Conservation (phyloP, 1,140 invertebrate genomes). For the Micrasema minimum region DNA sequence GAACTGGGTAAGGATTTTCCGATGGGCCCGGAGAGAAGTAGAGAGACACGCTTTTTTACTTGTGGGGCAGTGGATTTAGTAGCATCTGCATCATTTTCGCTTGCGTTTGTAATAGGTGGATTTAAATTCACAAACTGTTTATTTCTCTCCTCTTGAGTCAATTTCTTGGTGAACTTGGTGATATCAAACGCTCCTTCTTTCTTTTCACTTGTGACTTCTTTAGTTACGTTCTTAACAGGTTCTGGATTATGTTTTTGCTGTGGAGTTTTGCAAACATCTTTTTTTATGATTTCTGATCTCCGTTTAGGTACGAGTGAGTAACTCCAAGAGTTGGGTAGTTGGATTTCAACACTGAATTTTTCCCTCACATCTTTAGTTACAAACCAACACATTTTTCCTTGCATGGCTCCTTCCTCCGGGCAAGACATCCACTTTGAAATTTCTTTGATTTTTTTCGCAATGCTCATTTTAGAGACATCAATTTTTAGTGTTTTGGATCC, state of each 20-base stretch:
- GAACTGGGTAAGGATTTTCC: slow-evolving; percentile 39
- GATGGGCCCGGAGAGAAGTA: slow-evolving; percentile 42
- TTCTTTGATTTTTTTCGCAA: slow-evolving; percentile 69
- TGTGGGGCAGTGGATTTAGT: slow-evolving; percentile 10
- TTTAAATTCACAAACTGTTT: slow-evolving; percentile 57
- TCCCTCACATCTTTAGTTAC: slow-evolving; percentile 70
- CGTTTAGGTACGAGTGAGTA: slow-evolving; percentile 63
- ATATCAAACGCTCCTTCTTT: slow-evolving; percentile 61
- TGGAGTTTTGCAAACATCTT: slow-evolving; percentile 41
- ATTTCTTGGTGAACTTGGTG: slow-evolving; percentile 66
- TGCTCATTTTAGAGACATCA: slow-evolving; percentile 62
- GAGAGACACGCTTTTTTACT: slow-evolving; percentile 36
- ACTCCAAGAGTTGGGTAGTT: slow-evolving; percentile 68
- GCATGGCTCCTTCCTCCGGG: slow-evolving; percentile 68
- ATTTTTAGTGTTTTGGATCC: background rate
- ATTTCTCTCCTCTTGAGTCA: slow-evolving; percentile 65
- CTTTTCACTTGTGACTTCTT: slow-evolving; percentile 56
- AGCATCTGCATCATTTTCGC: background rate
- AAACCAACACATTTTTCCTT: slow-evolving; percentile 74
- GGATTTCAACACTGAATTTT: slow-evolving; percentile 68
- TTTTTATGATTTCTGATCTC: slow-evolving; percentile 44
- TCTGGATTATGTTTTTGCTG: slow-evolving; percentile 50
- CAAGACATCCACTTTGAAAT: slow-evolving; percentile 71
- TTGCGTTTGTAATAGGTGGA: slow-evolving; percentile 15
- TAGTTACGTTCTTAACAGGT: slow-evolving; percentile 54